Evolutionary conservation across 2,888 invertebrate species (phyloP), one percentile per base, ranked within the genome.

Genomic region (Pardosa pseudoannulata): DNA sequence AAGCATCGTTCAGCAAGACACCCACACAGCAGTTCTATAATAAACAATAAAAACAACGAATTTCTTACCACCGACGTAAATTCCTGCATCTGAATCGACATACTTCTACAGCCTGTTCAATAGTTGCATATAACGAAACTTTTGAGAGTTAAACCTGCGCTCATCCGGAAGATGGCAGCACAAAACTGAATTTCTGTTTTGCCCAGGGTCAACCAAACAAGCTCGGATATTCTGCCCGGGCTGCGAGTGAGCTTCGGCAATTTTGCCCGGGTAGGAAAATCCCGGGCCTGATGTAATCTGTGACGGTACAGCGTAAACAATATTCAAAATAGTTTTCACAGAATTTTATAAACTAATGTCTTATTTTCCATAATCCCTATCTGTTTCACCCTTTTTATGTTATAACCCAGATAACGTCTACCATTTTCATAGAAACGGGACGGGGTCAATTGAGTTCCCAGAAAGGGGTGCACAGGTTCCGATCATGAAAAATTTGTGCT

Each of bases 271-370:
- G 67, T 19, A n/a, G 76, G 76, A 13, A n/a, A n/a, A 16, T n/a
- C 67, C 76, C 67, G 46, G 76, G 67, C 72, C n/a, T 72, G 72
- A 72, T 73, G 72, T 31, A 73, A 73, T 73, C 72, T 19, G 29
- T 32, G 36, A 6, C 28, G 32, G 19, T 31, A 46, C n/a, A n/a
- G n/a, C 19, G 72, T 73, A 73, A 73, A 73, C 56, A 73, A 73
- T 46, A 73, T 70, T 67, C 68, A 39, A 19, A 23, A 27, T 16
- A 46, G 31, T n/a, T n/a, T 23, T 23, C 1, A 23, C 23, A 3
- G 56, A 56, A 36, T 36, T 36, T 36, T 9, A 36, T 7, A 36
- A 5, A 36, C 9, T 36, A 36, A 7, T 36, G 9, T 36, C 9
- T 9, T 9, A 5, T 9, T 36, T 36, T 36, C 9, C 5, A 36